These are phyloP conservation scores for Athripsodes cinereus DNA, from an alignment of 2,888 invertebrate species.

Conservation along the genomic window DNA sequence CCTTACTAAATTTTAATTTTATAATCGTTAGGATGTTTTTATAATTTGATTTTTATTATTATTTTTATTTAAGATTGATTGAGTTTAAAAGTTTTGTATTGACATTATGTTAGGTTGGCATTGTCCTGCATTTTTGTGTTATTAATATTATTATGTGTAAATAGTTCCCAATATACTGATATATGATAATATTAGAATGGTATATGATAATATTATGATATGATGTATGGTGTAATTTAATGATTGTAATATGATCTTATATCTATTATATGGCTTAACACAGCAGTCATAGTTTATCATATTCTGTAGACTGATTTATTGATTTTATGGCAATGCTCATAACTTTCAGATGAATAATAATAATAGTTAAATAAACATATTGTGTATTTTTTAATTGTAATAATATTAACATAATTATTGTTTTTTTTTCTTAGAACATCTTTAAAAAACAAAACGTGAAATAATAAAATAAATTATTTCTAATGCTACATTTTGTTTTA, in stretches of 20 bases:
- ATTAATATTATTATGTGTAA: conserved; percentile 22
- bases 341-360: conserved; percentile 16
- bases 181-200: too few species aligned
- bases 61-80: conserved; percentile 10
- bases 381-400: conserved; percentile 28
- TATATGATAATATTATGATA: too few species aligned
- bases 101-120: background rate
- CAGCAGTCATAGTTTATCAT: conserved; percentile 27
- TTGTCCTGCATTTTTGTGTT: conserved; percentile 27
- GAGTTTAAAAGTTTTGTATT: conserved; percentile 17
- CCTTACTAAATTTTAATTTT: conserved; percentile 1
- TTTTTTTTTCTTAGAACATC: conserved; percentile 28
- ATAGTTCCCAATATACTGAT: background rate
- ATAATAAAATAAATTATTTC: conserved; percentile 27
- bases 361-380: conserved; percentile 26
- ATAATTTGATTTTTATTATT: conserved; percentile 19
- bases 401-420: conserved; percentile 20
- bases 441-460: conserved; percentile 16
- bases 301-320: conserved; percentile 27
- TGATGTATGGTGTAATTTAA: conserved; percentile 26
- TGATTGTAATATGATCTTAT: background rate
- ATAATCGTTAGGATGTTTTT: conserved; percentile 19
- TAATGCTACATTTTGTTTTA: conserved; percentile 20
- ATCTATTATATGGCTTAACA: conserved; percentile 18
- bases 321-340: conserved; percentile 25